A percentile compares a stretch with the other conserved stretches of the same genome.
These are phyloP conservation scores for Taphrorychus bicolor DNA, from an alignment of 2,888 invertebrate genomes.

Conservation along the genomic window DNA sequence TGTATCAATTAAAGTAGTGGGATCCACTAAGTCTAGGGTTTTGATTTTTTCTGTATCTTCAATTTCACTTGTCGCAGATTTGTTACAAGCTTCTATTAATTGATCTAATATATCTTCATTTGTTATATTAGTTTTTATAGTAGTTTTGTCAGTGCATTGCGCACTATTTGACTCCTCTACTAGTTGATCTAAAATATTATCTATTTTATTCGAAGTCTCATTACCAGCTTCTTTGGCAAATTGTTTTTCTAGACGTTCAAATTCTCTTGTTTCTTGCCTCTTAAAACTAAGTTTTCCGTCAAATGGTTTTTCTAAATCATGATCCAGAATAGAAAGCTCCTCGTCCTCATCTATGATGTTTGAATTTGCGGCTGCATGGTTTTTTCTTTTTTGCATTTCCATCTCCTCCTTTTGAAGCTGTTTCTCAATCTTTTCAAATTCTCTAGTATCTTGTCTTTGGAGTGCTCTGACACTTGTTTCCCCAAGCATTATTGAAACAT, in stretches of 20 bases:
- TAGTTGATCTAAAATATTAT: slow-evolving; percentile 3
- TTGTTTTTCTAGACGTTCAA: neutral
- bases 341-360: neutral
- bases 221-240: neutral
- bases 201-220: neutral
- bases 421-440: slow-evolving; percentile 20
- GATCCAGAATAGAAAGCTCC: neutral
- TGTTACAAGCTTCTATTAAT: no score
- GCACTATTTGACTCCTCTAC: neutral
- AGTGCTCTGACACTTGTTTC: no score
- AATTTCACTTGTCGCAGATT: no score
- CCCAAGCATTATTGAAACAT: no score
- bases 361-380: neutral
- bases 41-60: neutral
- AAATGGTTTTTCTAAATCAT: neutral
- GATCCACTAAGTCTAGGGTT: neutral
- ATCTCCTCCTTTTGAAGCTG: neutral
- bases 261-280: neutral
- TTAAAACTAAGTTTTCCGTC: neutral
- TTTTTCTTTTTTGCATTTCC: neutral
- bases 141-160: no score
- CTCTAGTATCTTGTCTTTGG: neutral
- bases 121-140: no score
- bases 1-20: no score
- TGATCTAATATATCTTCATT: no score